phyloP scores from a whole-genome alignment of 2,888 invertebrate genomes.

The Catocala fraxini region DNA sequence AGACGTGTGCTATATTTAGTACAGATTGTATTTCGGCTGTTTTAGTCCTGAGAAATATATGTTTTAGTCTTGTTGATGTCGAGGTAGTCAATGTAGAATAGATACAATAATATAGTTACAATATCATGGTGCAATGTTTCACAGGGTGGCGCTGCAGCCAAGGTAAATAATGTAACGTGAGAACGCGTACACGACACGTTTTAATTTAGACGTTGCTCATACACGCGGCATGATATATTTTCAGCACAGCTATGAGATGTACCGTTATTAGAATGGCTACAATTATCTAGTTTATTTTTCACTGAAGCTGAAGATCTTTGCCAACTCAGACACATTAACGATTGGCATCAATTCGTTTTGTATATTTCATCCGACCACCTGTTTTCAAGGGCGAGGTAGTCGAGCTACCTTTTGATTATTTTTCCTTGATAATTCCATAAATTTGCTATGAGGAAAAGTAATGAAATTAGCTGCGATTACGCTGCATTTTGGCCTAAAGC shows the following conservation, averaged over 20 bases:
- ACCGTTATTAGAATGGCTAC: slow-evolving; percentile 64
- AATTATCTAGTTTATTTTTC: slow-evolving; percentile 49
- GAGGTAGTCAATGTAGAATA: slow-evolving; percentile 35
- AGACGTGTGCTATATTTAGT: not conserved
- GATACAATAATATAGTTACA: slow-evolving; percentile 51
- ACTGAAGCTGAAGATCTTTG: slow-evolving; percentile 51
- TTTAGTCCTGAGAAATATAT: not conserved
- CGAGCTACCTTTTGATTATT: slow-evolving; percentile 26
- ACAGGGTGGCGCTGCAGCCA: slow-evolving; percentile 84
- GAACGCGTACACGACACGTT: slow-evolving; percentile 59
- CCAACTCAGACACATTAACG: slow-evolving; percentile 47
- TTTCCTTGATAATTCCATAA: slow-evolving; percentile 17
- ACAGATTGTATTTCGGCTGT: not conserved
- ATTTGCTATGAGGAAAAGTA: slow-evolving; percentile 31
- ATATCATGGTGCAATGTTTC: slow-evolving; percentile 67
- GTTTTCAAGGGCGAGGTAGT: slow-evolving; percentile 28
- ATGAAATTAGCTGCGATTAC: slow-evolving; percentile 23
- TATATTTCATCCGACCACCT: slow-evolving; percentile 35
- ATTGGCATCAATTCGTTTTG: slow-evolving; percentile 47
- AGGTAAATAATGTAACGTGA: slow-evolving; percentile 75
- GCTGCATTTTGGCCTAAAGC: slow-evolving; percentile 38
- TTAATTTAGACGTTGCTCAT: slow-evolving; percentile 63
- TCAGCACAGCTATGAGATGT: slow-evolving; percentile 66
- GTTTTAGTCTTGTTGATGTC: not conserved
- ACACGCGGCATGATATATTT: slow-evolving; percentile 73